phyloP scores from a whole-genome alignment of 1,140 invertebrate species.

The Papilio polyxenes region DNA sequence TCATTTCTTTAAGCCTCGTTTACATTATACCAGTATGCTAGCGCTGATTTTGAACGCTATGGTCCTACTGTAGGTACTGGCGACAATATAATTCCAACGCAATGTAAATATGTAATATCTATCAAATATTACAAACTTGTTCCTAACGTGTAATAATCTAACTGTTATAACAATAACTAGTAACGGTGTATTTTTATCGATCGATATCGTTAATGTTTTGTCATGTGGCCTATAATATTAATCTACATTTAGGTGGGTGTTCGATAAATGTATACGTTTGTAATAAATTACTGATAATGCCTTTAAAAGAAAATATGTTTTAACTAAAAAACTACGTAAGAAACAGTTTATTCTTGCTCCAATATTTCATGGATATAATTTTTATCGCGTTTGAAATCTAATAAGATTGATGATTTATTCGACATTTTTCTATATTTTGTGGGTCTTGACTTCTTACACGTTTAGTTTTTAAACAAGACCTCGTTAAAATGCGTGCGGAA shows the following conservation, averaged over 20 bases:
- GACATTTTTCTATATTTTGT: too few species aligned
- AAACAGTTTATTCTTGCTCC: neutral
- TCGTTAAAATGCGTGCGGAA: too few species aligned
- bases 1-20: too few species aligned
- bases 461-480: too few species aligned
- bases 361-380: neutral
- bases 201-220: neutral
- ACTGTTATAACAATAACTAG: neutral
- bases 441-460: neutral
- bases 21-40: too few species aligned
- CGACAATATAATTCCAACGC: neutral
- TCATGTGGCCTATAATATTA: neutral
- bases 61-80: too few species aligned
- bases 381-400: neutral
- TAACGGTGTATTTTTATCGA: neutral
- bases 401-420: neutral
- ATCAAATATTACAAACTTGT: neutral
- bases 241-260: neutral
- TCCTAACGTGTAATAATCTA: neutral
- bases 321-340: neutral
- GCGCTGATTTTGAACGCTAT: too few species aligned
- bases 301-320: neutral
- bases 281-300: neutral
- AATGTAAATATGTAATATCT: neutral
- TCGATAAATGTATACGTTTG: too few species aligned